Conservation (phyloP, 2,888 invertebrate genomes). For the Hoplodrina blanda region DNA sequence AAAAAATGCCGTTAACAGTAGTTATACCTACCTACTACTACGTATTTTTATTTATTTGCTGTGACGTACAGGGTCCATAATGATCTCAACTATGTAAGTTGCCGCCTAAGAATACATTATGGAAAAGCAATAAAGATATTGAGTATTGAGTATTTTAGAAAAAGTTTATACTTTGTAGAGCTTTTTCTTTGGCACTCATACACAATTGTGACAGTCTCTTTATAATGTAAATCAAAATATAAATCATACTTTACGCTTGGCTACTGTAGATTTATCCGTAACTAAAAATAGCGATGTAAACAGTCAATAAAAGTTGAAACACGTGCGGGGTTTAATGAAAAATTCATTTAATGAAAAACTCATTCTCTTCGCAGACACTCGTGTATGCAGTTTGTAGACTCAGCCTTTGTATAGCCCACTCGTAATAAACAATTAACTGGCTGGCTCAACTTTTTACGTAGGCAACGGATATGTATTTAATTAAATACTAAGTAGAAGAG, state of each 20-base stretch:
- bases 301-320: conserved; percentile 12
- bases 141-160: too few species aligned
- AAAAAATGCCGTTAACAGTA: too few species aligned
- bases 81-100: too few species aligned
- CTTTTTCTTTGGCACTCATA: too few species aligned
- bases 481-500: not conserved
- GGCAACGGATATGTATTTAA: conserved; percentile 29
- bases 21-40: too few species aligned
- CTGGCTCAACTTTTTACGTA: conserved; percentile 15
- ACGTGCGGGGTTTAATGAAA: conserved; percentile 34
- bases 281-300: conserved; percentile 20
- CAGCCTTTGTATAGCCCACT: conserved; percentile 17
- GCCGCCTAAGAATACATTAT: too few species aligned
- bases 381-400: conserved; percentile 39
- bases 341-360: conserved; percentile 38
- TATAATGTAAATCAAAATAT: not conserved
- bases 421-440: conserved; percentile 44
- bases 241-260: not conserved
- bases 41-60: too few species aligned
- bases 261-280: not conserved
- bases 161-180: too few species aligned
- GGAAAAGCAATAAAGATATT: too few species aligned
- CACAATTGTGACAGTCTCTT: too few species aligned
- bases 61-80: too few species aligned
- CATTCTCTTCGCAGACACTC: conserved; percentile 25